Evolutionary conservation across 2,888 invertebrate genomes (phyloP).

Genomic region (Caenorhabditis sp.): DNA sequence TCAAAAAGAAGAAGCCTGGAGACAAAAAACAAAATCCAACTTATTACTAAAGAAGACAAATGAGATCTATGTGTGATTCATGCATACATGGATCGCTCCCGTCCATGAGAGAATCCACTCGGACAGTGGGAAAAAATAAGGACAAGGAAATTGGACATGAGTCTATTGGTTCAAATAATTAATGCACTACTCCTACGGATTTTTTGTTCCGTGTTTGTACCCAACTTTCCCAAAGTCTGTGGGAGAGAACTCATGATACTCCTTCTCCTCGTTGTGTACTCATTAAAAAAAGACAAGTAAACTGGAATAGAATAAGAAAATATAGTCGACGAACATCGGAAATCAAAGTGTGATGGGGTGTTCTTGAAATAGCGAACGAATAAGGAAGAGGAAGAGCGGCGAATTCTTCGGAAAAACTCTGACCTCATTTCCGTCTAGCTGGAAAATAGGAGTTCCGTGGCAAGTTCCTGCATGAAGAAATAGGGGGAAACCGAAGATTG

Average conservation of each 20-base stretch:
- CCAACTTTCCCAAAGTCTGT: not conserved
- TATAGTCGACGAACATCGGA: not conserved
- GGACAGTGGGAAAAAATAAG: conserved; percentile 1
- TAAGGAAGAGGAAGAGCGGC: too few relatives aligned
- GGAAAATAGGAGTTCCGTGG: too few relatives aligned
- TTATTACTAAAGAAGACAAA: not conserved
- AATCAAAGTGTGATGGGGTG: too few relatives aligned
- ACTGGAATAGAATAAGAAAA: not conserved
- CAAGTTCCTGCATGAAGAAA: too few relatives aligned
- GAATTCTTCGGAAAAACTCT: too few relatives aligned
- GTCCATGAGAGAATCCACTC: not conserved
- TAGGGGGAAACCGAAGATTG: too few relatives aligned
- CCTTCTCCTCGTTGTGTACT: not conserved
- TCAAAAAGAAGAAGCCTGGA: conserved; percentile 21
- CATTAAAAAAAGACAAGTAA: not conserved
- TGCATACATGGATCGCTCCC: not conserved
- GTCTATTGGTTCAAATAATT: conserved; percentile 21
- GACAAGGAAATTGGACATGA: not conserved
- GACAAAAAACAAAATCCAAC: conserved; percentile 9
- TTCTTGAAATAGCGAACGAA: too few relatives aligned
- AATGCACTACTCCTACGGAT: not conserved
- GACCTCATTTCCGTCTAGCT: too few relatives aligned
- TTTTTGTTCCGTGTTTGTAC: not conserved
- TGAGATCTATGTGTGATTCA: conserved; percentile 10
- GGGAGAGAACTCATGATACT: conserved; percentile 6